A percentile compares a stretch with the other conserved stretches of the same genome.
phyloP scores from a whole-genome alignment of 1,140 invertebrate genomes.

The Plectus sambesii region DNA sequence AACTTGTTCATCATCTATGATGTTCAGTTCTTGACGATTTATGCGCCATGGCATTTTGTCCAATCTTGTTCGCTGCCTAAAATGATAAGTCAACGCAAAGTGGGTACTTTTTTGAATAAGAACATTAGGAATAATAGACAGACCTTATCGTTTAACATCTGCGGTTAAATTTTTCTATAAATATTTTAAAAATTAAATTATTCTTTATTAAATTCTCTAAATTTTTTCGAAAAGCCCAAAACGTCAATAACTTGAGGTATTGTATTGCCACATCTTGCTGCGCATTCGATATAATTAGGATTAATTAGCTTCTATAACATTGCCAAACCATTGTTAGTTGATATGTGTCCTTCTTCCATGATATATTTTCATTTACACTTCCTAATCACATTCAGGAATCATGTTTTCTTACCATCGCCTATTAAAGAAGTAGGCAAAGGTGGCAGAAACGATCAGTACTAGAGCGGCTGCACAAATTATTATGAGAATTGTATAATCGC shows the following conservation, averaged over 20 bases:
- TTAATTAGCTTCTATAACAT: too few species aligned
- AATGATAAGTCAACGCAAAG: constrained; percentile 18
- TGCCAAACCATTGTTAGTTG: too few species aligned
- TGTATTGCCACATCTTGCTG: too few species aligned
- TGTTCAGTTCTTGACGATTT: constrained; percentile 37
- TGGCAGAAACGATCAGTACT: constrained; percentile 23
- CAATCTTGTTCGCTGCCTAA: constrained; percentile 35
- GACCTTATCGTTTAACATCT: not conserved
- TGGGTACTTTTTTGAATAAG: not conserved
- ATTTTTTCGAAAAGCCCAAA: constrained; percentile 23
- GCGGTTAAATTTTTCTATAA: constrained; percentile 35
- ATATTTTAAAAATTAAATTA: constrained; percentile 1
- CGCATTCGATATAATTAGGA: too few species aligned
- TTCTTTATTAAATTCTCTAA: constrained; percentile 11
- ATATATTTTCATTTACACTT: too few species aligned
- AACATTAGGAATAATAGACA: constrained; percentile 4
- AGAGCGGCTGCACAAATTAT: constrained; percentile 28
- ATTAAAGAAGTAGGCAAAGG: constrained; percentile 27
- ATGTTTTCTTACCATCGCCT: constrained; percentile 29
- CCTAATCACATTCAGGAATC: too few species aligned
- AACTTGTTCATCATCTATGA: constrained; percentile 44
- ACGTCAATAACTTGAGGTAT: too few species aligned
- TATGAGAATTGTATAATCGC: constrained; percentile 39
- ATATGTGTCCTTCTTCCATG: too few species aligned
- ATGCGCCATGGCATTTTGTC: constrained; percentile 44